Conservation (phyloP, 2,888 invertebrate species). For the Acanthosoma haemorrhoidale region DNA sequence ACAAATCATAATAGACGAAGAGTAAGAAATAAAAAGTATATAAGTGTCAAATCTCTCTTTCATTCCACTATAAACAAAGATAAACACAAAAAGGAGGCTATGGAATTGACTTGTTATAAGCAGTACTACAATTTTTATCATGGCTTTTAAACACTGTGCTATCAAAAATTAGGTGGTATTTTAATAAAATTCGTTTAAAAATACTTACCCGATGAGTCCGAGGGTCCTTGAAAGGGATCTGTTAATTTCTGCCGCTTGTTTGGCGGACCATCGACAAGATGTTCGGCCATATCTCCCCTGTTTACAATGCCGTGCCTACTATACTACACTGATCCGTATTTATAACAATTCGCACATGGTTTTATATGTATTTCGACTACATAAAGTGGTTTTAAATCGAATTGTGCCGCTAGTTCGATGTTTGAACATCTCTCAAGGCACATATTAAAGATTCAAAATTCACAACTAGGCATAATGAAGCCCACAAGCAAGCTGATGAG, state of each 20-base stretch:
- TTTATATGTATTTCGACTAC: conserved; percentile 45
- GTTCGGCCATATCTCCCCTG: conserved; percentile 74
- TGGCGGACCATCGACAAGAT: conserved; percentile 90
- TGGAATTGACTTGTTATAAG: conserved; percentile 28
- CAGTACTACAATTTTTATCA: conserved; percentile 27
- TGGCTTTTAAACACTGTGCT: conserved; percentile 29
- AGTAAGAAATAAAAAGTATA: not conserved
- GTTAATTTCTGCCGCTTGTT: conserved; percentile 90
- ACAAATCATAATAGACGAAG: not conserved
- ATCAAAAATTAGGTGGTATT: conserved; percentile 10
- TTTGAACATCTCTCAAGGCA: conserved; percentile 69
- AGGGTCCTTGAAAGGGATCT: conserved; percentile 74
- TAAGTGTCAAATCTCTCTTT: conserved; percentile 25
- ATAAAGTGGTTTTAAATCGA: conserved; percentile 44
- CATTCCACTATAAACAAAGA: conserved; percentile 26
- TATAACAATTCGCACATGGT: conserved; percentile 49
- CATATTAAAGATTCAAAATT: conserved; percentile 64
- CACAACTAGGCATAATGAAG: conserved; percentile 77
- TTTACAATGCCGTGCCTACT: conserved; percentile 43
- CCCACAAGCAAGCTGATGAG: conserved; percentile 52
- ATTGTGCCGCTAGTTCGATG: conserved; percentile 58
- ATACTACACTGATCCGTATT: conserved; percentile 46
- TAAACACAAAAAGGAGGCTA: conserved; percentile 31
- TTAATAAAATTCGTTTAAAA: conserved; percentile 21
- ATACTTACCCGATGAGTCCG: conserved; percentile 68